phyloP scores from a whole-genome alignment of 2,113 vertebrate genomes.

The Chloroceryle aenea region DNA sequence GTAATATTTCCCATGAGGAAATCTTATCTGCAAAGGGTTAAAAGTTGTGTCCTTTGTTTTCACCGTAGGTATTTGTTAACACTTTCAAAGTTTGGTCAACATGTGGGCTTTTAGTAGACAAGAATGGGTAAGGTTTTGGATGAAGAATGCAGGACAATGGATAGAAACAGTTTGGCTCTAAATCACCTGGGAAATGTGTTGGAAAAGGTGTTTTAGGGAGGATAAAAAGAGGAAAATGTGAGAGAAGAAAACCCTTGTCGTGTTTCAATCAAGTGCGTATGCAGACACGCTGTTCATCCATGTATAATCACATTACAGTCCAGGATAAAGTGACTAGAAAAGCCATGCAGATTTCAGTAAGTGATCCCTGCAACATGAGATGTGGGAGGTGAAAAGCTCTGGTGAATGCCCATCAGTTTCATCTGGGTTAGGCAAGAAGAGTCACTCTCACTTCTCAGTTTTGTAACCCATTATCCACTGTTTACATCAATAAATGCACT shows the following conservation, averaged over 20 bases:
- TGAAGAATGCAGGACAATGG: neutral
- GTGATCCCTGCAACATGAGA: neutral
- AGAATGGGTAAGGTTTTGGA: neutral
- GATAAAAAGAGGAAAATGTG: neutral
- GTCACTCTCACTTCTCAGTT: neutral
- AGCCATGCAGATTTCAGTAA: conserved; percentile 21
- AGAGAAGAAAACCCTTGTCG: neutral
- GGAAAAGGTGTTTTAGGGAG: neutral
- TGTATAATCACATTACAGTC: neutral
- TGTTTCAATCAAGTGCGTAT: neutral
- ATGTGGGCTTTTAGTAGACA: neutral
- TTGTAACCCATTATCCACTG: neutral
- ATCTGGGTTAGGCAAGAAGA: neutral
- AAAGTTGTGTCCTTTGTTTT: neutral
- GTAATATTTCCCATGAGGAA: neutral
- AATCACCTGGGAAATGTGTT: neutral
- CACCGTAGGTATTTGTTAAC: neutral
- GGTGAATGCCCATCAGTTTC: neutral
- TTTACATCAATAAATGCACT: neutral
- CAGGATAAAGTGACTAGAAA: neutral
- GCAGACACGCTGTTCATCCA: neutral
- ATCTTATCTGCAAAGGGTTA: neutral
- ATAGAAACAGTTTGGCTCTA: neutral
- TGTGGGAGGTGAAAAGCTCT: neutral
- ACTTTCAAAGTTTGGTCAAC: neutral